Percentiles rank a stretch among this genome's conserved stretches.
Evolutionary conservation across 2,888 invertebrate genomes (phyloP).

Genomic region (Itoplectis maculator): DNA sequence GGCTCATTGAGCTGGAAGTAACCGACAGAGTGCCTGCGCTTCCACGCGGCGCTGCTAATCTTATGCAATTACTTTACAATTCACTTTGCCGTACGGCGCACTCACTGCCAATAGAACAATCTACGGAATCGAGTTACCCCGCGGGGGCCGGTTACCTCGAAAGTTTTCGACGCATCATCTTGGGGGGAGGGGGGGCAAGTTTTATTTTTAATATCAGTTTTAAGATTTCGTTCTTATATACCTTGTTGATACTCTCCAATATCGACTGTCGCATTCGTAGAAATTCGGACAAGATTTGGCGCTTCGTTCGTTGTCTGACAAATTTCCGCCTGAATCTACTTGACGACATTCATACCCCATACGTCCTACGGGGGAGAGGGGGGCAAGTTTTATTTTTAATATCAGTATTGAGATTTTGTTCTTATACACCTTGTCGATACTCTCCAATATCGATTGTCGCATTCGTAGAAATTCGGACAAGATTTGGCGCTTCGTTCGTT

Average conservation of each 20-base stretch:
- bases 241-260: not conserved
- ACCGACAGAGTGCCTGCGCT: slow-evolving; percentile 82
- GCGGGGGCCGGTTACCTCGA: slow-evolving; percentile 1
- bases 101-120: slow-evolving; percentile 82
- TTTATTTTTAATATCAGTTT: slow-evolving; percentile 18
- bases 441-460: not conserved
- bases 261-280: not conserved
- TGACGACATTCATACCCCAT: not conserved
- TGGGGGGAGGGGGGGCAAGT: not conserved
- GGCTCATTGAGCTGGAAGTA: slow-evolving; percentile 84
- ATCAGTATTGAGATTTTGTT: not conserved
- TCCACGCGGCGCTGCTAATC: slow-evolving; percentile 82
- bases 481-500: not conserved
- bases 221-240: not conserved
- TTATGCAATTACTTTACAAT: slow-evolving; percentile 84
- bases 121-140: slow-evolving; percentile 81
- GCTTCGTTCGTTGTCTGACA: not conserved
- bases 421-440: not conserved
- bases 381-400: slow-evolving; percentile 9
- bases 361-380: not conserved
- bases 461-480: not conserved
- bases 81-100: slow-evolving; percentile 83
- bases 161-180: slow-evolving; percentile 37
- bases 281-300: not conserved
- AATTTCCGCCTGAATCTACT: not conserved